Evolutionary conservation across 2,113 vertebrate genomes (phyloP).

Genomic region (Trichechus manatus): DNA sequence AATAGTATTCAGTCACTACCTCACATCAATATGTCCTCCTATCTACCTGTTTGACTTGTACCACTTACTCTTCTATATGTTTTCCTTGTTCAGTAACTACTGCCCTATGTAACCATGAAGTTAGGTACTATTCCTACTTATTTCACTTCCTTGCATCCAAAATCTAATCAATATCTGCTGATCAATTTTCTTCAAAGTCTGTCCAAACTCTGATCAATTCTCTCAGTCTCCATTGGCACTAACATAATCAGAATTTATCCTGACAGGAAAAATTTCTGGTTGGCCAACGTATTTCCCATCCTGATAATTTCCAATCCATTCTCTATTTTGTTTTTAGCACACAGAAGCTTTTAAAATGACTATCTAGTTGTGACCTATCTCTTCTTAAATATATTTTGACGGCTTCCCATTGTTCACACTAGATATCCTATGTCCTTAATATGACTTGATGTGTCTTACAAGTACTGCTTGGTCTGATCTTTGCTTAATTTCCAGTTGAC

Average conservation of each 20-base stretch:
- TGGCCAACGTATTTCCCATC: not conserved
- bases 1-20: fast-evolving
- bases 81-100: not conserved
- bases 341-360: not conserved
- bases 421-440: not conserved
- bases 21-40: not conserved
- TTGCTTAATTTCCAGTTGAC: not conserved
- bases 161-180: not conserved
- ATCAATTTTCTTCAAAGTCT: not conserved
- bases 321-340: not conserved
- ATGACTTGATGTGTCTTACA: not conserved
- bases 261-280: not conserved
- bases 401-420: not conserved
- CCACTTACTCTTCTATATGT: not conserved
- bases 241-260: not conserved
- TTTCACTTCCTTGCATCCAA: not conserved
- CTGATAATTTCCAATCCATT: not conserved
- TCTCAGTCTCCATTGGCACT: not conserved
- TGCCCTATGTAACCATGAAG: not conserved
- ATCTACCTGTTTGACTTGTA: not conserved
- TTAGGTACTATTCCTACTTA: not conserved
- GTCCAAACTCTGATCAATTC: not conserved
- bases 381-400: not conserved
- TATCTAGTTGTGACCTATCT: not conserved
- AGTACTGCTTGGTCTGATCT: not conserved